phyloP scores from a whole-genome alignment of 92 coral and sea anemone species.

The Porites rus region DNA sequence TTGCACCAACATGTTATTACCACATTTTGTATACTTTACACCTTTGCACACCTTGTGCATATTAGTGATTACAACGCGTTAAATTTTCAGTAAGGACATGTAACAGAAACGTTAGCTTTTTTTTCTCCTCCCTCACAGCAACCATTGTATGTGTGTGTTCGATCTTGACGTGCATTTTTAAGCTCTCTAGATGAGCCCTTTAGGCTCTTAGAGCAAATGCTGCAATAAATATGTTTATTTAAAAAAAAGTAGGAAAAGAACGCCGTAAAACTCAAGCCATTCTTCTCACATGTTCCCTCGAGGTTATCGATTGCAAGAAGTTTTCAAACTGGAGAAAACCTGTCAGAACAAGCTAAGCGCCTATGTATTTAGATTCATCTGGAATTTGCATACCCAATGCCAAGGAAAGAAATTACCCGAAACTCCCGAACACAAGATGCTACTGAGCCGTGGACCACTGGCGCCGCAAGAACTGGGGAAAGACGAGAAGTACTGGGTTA shows the following conservation, averaged over 20 bases:
- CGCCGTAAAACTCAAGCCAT: neutral
- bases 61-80: too few species aligned
- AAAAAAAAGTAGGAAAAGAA: conserved; percentile 18
- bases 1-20: too few species aligned
- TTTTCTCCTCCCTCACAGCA: too few species aligned
- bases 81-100: too few species aligned
- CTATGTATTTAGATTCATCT: conserved; percentile 42
- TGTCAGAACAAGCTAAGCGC: conserved; percentile 44
- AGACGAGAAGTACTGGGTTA: conserved; percentile 43
- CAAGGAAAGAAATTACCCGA: neutral
- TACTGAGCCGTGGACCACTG: neutral
- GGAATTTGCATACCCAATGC: conserved; percentile 20
- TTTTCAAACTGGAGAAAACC: conserved; percentile 66
- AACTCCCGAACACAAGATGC: neutral
- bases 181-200: neutral
- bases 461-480: conserved; percentile 29
- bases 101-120: too few species aligned
- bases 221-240: neutral
- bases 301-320: conserved; percentile 29
- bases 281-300: neutral
- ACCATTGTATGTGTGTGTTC: too few species aligned
- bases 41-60: too few species aligned
- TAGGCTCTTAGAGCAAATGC: neutral
- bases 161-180: too few species aligned
- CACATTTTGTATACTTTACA: too few species aligned